These are phyloP conservation scores for Ptyas mucosa DNA, from an alignment of 2,113 vertebrate species.

Conservation along the genomic window DNA sequence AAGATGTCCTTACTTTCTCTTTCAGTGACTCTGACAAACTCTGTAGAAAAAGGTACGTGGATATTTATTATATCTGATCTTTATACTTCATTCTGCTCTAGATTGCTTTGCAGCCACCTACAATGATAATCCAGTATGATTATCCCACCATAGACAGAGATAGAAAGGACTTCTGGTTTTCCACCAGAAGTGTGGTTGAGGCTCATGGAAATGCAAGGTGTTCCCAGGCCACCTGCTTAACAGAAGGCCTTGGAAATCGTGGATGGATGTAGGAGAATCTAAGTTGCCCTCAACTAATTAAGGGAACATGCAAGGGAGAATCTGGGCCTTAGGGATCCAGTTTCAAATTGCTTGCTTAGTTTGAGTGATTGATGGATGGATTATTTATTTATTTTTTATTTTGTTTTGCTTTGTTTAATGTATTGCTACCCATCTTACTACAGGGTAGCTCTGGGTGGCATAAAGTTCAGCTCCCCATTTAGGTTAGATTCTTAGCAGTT, in stretches of 20 bases:
- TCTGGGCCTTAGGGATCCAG: not conserved
- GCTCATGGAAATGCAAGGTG: not conserved
- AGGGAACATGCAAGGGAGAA: not conserved
- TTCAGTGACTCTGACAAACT: conserved; percentile 86
- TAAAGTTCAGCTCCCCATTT: not conserved
- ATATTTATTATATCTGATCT: not conserved
- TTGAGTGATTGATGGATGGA: not conserved
- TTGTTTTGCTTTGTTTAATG: not conserved
- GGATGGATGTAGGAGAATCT: not conserved
- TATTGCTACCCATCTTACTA: not conserved
- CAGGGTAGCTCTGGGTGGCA: not conserved
- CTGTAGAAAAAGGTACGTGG: conserved; percentile 85
- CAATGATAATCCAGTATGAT: not conserved
- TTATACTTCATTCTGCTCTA: not conserved
- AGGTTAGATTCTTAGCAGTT: not conserved
- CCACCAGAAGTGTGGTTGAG: not conserved
- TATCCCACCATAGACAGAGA: not conserved
- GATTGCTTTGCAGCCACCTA: not conserved
- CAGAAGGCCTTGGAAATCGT: not conserved
- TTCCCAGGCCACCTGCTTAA: not conserved
- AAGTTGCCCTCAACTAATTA: not conserved
- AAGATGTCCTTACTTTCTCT: conserved; percentile 18
- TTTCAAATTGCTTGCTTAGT: not conserved
- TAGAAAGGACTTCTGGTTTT: not conserved
- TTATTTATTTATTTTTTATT: no score